Base-by-base conservation (phyloP, 2,113 vertebrate species). In the Donacobius atricapilla region DNA sequence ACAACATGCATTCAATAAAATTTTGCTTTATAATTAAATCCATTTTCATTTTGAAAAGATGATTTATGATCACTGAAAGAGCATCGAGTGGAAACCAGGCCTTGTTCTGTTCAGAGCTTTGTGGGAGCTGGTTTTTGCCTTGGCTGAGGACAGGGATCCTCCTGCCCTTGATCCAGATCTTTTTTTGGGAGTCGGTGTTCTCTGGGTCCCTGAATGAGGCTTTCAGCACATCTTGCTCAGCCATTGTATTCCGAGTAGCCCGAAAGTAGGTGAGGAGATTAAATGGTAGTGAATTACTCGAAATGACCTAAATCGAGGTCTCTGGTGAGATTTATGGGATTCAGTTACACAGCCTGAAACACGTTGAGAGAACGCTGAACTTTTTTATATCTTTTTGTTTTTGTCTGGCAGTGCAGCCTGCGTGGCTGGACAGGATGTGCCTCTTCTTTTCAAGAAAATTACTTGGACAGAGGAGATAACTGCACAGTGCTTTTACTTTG, bases 291-390 rank as follows among this genome's bases (percentile, higher is more conserved):
- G 69, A 89, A 27, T 93, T 50, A 84, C 81, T 95, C 3, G 0
- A 31, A 65, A 9, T 95, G 80, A 89, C 87, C 83, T 73, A 81
- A 91, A 91, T 89, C 77, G 22, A 63, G 50, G 68, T 66, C 87
- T 61, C 87, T 33, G 35, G 25, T 83, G 91, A 89, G 87, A 48
- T 65, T 61, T 25, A 7, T 33, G 87, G 68, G 76, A 65, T 87
- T 92, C 50, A 2, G 72, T 87, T 93, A 73, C 91, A 66, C n/a
- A 9, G 65, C 71, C 30, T 44, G 72, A 86, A 81, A 69, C 9
- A 4, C 1, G 30, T 1, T 71, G 79, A 83, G 82, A 66, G 79
- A 93, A 76, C 50, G 5, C 0, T 31, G 53, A 30, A 24, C 10
- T 35, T 70, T 42, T 25, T 11, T 57, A 7, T 24, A 3, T n/a